Base-by-base conservation (phyloP, 1,140 invertebrate species). In the Aradophagus sp. region DNA sequence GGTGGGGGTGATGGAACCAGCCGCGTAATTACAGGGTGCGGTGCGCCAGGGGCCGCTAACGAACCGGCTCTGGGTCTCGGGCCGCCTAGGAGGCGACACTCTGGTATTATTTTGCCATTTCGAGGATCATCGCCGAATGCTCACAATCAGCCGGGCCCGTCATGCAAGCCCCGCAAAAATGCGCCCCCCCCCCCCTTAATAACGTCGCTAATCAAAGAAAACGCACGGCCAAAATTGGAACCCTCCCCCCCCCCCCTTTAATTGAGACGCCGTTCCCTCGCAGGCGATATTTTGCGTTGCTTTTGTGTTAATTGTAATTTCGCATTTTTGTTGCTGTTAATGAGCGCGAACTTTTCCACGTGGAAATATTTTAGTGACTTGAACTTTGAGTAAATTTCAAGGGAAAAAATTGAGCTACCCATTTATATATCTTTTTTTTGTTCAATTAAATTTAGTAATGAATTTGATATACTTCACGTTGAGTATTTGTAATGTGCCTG, bases 21-120 rank as follows among this genome's bases (percentile, higher is more conserved):
- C 80, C 78, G 74, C 77, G 81, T 83, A 83, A 83, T 83, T 78
- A 83, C 80, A 83, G 80, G 81, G 80, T 83, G 80, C 73, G 56
- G 74, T 75, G 73, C 79, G 78, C 81, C 78, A 81, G 76, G 77
- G 79, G 74, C 73, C 77, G 74, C 80, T 83, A 83, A 83, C 81
- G 81, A 83, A 83, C 81, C 78, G 68, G 77, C 78, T 78, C 75
- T 67, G 65, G 63, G 73, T 73, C 71, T 68, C 44, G 67, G 69
- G 71, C 76, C 52, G 74, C 74, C 77, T 80, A 80, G 72, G 73
- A 80, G 66, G 74, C 75, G 75, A 79, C 78, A 79, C 79, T 80
- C 45, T 53, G 34, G 77, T 80, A 80, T 82, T 82, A 82, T 82
- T 82, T 82, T 72, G 79, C 77, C 77, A 78, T 80, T 81, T 81